Evolutionary conservation across 2,888 invertebrate species (phyloP), one percentile per base, ranked within the genome.

Genomic region (Sisyra nigra): DNA sequence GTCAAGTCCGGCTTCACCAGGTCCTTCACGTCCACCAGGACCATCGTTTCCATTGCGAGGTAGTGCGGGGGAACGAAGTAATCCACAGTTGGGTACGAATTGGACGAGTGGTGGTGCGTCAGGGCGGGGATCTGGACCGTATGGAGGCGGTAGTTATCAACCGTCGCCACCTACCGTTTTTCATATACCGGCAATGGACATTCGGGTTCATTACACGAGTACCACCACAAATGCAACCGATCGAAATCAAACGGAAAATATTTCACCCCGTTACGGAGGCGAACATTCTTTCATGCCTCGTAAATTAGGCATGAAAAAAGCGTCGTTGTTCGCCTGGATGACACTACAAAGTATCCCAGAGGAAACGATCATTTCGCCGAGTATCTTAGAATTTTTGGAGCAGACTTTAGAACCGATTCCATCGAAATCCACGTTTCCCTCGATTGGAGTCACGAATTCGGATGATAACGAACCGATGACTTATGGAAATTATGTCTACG

Each of bases 401-500:
- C 96, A 96, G 64, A 93, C 94, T 0, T 63, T 97, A 31, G 96
- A 97, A 56, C 94, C 96, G 0, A 87, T 97, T 56, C 93, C 94
- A 0, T 71, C 75, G 52, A 64, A 64, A 48, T 57, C 55, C 4
- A 53, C 50, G 38, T 58, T 55, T 44, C 52, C 51, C 45, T 51
- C 55, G 3, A 51, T 52, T 30, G 55, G 55, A 53, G 15, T 17
- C 9, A 14, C 15, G 10, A 40, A 13, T 31, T 31, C 62, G 1
- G 63, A 57, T 1, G 70, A 63, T 55, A 67, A 69, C 54, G 74
- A 71, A 51, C 59, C 66, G n/a, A 66, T 72, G 31, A 73, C 76
- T 49, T 76, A 78, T 53, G 80, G 79, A 1, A 81, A 81, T 62
- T 86, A 85, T 56, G 85, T 83, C 50, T 88, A 88, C 59, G 84